Percentiles rank a stretch among this genome's conserved stretches.
These are phyloP conservation scores for Xanthorhoe spadicearia DNA, from an alignment of 2,888 invertebrate species.

Conservation along the genomic window DNA sequence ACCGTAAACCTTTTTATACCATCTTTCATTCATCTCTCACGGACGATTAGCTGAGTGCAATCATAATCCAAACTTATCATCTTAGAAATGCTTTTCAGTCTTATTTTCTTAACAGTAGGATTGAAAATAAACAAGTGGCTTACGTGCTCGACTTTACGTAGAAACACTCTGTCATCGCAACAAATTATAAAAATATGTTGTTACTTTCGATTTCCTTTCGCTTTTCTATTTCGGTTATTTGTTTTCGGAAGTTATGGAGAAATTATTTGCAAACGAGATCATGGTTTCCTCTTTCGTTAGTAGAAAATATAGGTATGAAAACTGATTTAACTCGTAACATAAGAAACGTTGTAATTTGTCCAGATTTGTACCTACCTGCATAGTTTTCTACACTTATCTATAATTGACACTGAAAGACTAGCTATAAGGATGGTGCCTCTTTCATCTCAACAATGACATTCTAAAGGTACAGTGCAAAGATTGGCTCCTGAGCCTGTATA, in stretches of 20 bases:
- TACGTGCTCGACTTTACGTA: slow-evolving; percentile 41
- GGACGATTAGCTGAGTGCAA: slow-evolving; percentile 40
- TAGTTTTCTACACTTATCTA: too few species aligned
- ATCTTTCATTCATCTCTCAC: slow-evolving; percentile 38
- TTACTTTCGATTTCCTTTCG: slow-evolving; percentile 60
- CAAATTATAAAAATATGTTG: slow-evolving; percentile 59
- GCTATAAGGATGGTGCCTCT: too few species aligned
- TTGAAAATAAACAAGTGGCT: slow-evolving; percentile 9
- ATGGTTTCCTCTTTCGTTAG: background rate
- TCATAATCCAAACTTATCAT: slow-evolving; percentile 24
- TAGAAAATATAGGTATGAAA: too few species aligned
- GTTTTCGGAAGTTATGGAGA: slow-evolving; percentile 32
- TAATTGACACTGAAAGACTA: too few species aligned
- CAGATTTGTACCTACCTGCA: too few species aligned
- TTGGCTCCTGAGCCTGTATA: too few species aligned
- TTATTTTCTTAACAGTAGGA: slow-evolving; percentile 16
- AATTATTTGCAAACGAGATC: slow-evolving; percentile 10
- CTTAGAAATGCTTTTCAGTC: slow-evolving; percentile 10
- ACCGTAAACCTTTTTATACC: slow-evolving; percentile 35
- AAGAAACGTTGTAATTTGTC: too few species aligned
- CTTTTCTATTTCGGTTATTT: slow-evolving; percentile 58
- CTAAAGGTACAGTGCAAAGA: too few species aligned
- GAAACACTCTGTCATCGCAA: slow-evolving; percentile 56
- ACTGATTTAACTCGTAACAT: too few species aligned
- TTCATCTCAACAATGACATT: too few species aligned